Conservation (phyloP, 2,888 invertebrate genomes). For the Escarpia spicata region DNA sequence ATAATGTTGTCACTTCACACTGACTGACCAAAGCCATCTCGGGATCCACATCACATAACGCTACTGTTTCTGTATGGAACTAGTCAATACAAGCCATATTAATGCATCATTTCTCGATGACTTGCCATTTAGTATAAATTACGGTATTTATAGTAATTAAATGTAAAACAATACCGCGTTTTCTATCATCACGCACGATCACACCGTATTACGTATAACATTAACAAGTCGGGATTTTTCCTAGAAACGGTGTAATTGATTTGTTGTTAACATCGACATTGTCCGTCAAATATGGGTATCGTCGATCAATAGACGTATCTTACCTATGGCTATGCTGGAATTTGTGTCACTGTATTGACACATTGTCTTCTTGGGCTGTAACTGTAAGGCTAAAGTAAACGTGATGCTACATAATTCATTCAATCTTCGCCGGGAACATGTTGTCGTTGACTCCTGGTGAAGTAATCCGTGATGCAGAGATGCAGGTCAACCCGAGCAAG, state of each 20-base stretch:
- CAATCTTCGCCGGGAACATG: neutral
- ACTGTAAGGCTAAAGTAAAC: neutral
- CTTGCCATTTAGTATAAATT: neutral
- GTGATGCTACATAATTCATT: slow-evolving; percentile 6
- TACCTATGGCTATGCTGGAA: neutral
- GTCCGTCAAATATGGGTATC: neutral
- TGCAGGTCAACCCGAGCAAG: slow-evolving; percentile 5
- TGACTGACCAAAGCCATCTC: neutral
- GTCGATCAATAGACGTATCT: neutral
- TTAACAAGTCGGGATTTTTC: neutral
- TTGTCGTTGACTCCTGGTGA: slow-evolving; percentile 2
- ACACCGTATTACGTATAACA: neutral
- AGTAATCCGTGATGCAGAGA: neutral
- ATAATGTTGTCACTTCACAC: neutral
- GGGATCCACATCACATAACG: no score
- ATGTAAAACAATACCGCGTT: neutral
- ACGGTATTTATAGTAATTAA: no score
- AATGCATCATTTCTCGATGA: neutral
- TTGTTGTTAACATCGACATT: neutral
- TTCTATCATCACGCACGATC: neutral
- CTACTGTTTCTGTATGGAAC: no score
- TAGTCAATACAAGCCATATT: no score
- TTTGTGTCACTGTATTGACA: slow-evolving; percentile 16
- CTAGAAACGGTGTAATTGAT: slow-evolving; percentile 10
- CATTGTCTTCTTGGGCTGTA: neutral